Percentiles rank a stretch among this genome's conserved stretches.
These are phyloP conservation scores for Corydoras sp. DNA, from an alignment of 2,113 vertebrate genomes.

Conservation along the genomic window DNA sequence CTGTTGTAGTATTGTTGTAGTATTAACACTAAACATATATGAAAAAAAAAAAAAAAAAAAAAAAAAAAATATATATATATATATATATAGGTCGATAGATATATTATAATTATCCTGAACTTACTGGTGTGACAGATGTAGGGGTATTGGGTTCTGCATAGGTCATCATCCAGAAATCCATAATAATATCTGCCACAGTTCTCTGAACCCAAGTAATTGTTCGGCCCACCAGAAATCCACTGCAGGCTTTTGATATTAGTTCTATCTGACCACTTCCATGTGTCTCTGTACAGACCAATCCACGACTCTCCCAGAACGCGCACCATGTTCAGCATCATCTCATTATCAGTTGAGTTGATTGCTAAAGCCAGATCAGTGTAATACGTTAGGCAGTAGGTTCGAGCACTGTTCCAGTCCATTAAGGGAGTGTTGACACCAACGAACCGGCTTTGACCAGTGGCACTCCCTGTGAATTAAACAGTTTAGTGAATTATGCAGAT, in stretches of 20 bases:
- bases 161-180: not conserved
- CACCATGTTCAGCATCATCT: not conserved
- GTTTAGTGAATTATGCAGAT: not conserved
- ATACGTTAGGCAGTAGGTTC: not conserved
- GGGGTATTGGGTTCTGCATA: not conserved
- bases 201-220: not conserved
- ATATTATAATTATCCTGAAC: too few species aligned
- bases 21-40: too few species aligned
- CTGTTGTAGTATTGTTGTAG: too few species aligned
- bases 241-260: not conserved
- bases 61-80: too few species aligned
- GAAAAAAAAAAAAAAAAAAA: too few species aligned
- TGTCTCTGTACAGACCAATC: conserved; percentile 10
- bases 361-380: conserved; percentile 30
- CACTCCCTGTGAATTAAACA: not conserved
- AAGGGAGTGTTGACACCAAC: not conserved
- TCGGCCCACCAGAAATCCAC: conserved; percentile 1
- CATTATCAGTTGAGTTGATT: not conserved
- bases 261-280: conserved; percentile 11
- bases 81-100: too few species aligned
- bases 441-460: not conserved
- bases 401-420: conserved; percentile 16
- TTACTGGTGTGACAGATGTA: too few species aligned
- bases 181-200: not conserved
- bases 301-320: fast-evolving